A percentile compares a stretch with the other conserved stretches of the same genome.
These are phyloP conservation scores for Tinea pellionella DNA, from an alignment of 2,888 invertebrate species.

Conservation along the genomic window DNA sequence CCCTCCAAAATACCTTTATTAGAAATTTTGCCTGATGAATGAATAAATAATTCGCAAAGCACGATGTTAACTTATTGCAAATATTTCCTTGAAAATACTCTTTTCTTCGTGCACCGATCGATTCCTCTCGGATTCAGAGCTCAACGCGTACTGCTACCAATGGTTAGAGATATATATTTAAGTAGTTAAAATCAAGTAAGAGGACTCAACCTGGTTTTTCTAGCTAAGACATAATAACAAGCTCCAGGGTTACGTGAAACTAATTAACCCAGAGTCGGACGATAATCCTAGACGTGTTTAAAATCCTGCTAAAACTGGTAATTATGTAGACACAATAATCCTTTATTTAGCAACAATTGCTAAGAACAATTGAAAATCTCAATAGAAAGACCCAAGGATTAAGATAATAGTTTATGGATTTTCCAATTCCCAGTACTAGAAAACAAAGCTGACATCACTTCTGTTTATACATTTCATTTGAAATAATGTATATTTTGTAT, in stretches of 20 bases:
- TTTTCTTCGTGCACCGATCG: too few species aligned
- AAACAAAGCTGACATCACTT: not conserved
- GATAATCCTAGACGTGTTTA: not conserved
- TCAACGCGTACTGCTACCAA: not conserved
- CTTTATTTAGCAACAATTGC: not conserved
- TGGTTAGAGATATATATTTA: not conserved
- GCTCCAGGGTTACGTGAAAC: constrained; percentile 5
- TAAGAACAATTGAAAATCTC: constrained; percentile 7
- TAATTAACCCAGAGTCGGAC: not conserved
- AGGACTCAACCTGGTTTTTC: not conserved
- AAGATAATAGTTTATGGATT: constrained; percentile 9
- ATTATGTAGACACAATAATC: constrained; percentile 3
- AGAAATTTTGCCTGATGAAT: too few species aligned
- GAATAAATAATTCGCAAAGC: too few species aligned
- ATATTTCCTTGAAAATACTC: too few species aligned
- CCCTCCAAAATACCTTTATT: too few species aligned
- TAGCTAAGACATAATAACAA: not conserved
- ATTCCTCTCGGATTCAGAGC: not conserved
- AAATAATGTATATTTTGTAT: not conserved
- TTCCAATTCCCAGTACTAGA: constrained; percentile 5
- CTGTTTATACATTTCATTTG: not conserved
- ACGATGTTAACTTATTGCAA: too few species aligned
- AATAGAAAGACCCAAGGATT: constrained; percentile 10
- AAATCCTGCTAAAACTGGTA: not conserved
- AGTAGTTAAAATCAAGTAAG: not conserved